Percentiles rank a stretch among this genome's conserved stretches.
Evolutionary conservation across 1,140 invertebrate genomes (phyloP).

Genomic region (Bombus soroeensis): DNA sequence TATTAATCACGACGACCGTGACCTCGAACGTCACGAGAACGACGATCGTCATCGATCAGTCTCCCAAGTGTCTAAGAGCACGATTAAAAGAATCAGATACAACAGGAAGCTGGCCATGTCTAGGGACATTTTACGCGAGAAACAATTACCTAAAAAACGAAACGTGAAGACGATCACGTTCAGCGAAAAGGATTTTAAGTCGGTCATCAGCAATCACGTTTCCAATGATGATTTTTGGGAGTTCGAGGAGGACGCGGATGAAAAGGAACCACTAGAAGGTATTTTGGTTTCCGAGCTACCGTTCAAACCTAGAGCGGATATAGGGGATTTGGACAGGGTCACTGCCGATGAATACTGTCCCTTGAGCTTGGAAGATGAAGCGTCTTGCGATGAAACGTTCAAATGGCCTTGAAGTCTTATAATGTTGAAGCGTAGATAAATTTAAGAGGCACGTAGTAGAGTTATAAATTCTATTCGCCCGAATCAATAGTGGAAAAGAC

Average conservation of each 20-base stretch:
- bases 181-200: conserved; percentile 65
- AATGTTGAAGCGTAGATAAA: neutral
- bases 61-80: neutral
- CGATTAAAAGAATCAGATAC: conserved; percentile 27
- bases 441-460: neutral
- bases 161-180: conserved; percentile 65
- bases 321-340: conserved; percentile 75
- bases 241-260: conserved; percentile 70
- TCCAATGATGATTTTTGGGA: conserved; percentile 73
- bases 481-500: too few relatives aligned
- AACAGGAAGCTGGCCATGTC: neutral
- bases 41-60: conserved; percentile 14
- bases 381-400: conserved; percentile 68
- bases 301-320: conserved; percentile 76
- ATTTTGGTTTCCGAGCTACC: conserved; percentile 74
- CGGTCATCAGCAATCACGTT: neutral
- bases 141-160: conserved; percentile 41
- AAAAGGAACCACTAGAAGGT: conserved; percentile 50
- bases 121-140: conserved; percentile 30
- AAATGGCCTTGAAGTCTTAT: conserved; percentile 71
- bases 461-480: too few relatives aligned
- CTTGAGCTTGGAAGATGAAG: conserved; percentile 75
- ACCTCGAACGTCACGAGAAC: conserved; percentile 7
- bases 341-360: conserved; percentile 79
- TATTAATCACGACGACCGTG: conserved; percentile 16